phyloP scores from a whole-genome alignment of 2,888 invertebrate species.

The Dromius quadrimaculatus region DNA sequence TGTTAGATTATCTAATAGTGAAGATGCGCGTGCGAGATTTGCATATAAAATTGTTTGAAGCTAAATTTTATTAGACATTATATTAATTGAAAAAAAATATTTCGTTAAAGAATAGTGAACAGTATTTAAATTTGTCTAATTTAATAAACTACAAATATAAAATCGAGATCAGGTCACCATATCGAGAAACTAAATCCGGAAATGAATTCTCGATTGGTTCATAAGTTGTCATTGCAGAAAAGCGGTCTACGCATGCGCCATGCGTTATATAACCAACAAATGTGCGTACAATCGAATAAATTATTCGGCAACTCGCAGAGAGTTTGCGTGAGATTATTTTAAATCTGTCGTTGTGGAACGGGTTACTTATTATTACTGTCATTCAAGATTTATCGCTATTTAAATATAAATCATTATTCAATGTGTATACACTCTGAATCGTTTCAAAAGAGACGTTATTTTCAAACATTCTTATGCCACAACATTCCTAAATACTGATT shows the following conservation, averaged over 20 bases:
- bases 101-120: too few species aligned
- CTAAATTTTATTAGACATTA: too few species aligned
- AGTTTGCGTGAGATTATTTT: constrained; percentile 19
- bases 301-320: constrained; percentile 27
- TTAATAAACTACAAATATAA: too few species aligned
- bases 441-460: too few species aligned
- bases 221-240: constrained; percentile 2
- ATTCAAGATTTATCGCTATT: too few species aligned
- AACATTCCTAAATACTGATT: too few species aligned
- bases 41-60: too few species aligned
- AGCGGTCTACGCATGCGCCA: neutral
- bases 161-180: constrained; percentile 24
- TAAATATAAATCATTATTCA: too few species aligned
- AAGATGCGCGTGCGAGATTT: neutral
- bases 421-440: too few species aligned
- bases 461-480: too few species aligned
- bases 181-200: constrained; percentile 15
- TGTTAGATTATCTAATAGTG: constrained; percentile 27
- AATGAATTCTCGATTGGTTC: constrained; percentile 15
- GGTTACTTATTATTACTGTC: constrained; percentile 17
- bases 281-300: constrained; percentile 14
- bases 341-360: neutral
- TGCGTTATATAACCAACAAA: neutral
- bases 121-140: too few species aligned
- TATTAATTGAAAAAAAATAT: too few species aligned